phyloP scores from a whole-genome alignment of 2,888 invertebrate species.

The Hemistola chrysoprasaria region DNA sequence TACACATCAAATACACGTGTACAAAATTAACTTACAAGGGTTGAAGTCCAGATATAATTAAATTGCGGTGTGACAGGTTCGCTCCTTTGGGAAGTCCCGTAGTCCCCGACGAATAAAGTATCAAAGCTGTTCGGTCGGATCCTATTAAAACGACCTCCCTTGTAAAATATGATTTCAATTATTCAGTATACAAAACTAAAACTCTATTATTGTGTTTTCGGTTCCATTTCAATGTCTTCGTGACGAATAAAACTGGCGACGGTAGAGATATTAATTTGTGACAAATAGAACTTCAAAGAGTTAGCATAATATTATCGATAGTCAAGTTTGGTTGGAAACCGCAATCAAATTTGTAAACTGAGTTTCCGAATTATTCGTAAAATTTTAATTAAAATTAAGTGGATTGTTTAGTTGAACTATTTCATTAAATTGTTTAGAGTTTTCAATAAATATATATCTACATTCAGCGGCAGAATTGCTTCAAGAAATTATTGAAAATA shows the following conservation, averaged over 20 bases:
- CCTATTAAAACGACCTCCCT: constrained; percentile 37
- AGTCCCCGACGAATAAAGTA: constrained; percentile 66
- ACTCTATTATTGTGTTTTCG: constrained; percentile 24
- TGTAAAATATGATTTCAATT: constrained; percentile 30
- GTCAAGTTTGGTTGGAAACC: constrained; percentile 4
- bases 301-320: too few relatives aligned
- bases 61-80: constrained; percentile 55
- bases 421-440: too few relatives aligned
- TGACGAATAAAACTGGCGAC: constrained; percentile 15
- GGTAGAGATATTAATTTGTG: constrained; percentile 20
- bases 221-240: constrained; percentile 17
- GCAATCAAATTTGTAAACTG: constrained; percentile 8
- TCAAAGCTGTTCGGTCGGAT: constrained; percentile 43
- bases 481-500: too few relatives aligned
- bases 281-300: constrained; percentile 19
- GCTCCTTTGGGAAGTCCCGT: constrained; percentile 62
- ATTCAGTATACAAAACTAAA: constrained; percentile 30
- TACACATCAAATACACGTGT: constrained; percentile 16
- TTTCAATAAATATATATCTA: too few relatives aligned
- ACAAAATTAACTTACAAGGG: constrained; percentile 46
- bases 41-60: constrained; percentile 46
- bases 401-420: too few relatives aligned
- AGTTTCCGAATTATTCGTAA: too few relatives aligned
- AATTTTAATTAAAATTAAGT: too few relatives aligned
- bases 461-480: too few relatives aligned